Evolutionary conservation across 2,797 vertebrate genomes (phyloP).

Genomic region (Loris lydekkerianus): DNA sequence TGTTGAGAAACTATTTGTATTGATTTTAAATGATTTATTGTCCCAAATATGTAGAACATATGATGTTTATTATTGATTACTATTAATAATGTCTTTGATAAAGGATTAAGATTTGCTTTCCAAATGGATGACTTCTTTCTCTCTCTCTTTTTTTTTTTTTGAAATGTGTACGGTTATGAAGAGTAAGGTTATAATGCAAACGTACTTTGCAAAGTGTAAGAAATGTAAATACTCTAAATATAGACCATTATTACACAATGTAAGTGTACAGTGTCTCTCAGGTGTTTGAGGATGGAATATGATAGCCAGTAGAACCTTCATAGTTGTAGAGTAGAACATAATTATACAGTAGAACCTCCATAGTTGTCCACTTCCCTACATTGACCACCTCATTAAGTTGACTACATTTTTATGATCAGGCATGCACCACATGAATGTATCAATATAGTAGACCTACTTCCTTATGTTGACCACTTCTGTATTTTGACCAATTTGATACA

Average conservation of each 20-base stretch:
- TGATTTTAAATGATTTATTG: background rate
- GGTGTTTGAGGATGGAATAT: background rate
- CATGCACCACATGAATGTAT: no score
- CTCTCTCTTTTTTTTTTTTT: background rate
- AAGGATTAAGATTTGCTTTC: conserved; percentile 15
- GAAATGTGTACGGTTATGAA: background rate
- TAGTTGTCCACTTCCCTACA: no score
- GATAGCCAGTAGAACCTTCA: background rate
- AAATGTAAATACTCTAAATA: background rate
- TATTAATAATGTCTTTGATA: conserved; percentile 13
- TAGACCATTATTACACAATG: background rate
- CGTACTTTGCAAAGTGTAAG: background rate
- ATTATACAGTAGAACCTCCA: no score
- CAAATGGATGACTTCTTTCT: conserved; percentile 17
- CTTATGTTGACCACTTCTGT: no score
- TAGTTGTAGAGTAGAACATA: no score
- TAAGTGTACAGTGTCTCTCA: background rate
- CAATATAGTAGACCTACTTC: no score
- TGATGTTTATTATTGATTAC: background rate
- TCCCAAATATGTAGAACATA: background rate
- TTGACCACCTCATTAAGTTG: no score
- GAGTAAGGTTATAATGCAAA: background rate
- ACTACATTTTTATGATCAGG: no score
- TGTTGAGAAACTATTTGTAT: background rate
- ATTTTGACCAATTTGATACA: no score